Conservation (phyloP, 2,888 invertebrate species). For the Philaethria dido region DNA sequence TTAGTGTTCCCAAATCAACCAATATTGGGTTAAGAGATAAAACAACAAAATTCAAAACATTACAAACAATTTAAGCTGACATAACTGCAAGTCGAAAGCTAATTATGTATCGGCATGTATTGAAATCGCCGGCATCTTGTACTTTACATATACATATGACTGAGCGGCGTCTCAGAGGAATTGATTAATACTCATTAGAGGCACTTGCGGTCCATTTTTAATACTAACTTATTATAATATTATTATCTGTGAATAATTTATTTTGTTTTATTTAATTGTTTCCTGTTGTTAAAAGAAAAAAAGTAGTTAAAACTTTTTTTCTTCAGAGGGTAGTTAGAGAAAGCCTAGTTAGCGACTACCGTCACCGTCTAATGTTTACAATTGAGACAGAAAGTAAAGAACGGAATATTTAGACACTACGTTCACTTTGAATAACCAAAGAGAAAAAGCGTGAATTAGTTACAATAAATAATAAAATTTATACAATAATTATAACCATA, state of each 20-base stretch:
- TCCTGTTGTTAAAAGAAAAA: background rate
- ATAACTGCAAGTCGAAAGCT: conserved; percentile 49
- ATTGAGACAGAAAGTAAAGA: no score
- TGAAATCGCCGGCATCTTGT: conserved; percentile 50
- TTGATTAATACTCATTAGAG: conserved; percentile 65
- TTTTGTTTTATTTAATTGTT: conserved; percentile 4
- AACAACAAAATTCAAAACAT: background rate
- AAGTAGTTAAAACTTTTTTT: no score
- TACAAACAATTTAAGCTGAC: conserved; percentile 19
- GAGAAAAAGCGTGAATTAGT: no score
- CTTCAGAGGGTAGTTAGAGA: no score
- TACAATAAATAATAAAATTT: no score
- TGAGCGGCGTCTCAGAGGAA: conserved; percentile 58
- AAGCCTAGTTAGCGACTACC: no score
- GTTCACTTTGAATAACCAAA: no score
- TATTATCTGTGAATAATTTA: background rate
- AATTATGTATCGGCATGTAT: conserved; percentile 57
- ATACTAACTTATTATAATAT: conserved; percentile 20
- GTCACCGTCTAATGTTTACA: no score
- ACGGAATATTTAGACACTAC: no score
- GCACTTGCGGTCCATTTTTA: conserved; percentile 47
- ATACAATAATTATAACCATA: no score
- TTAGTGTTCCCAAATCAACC: no score
- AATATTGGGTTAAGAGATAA: no score
- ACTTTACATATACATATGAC: conserved; percentile 57